Conservation (phyloP, 1,140 invertebrate species). For the Latrodectus geometricus region DNA sequence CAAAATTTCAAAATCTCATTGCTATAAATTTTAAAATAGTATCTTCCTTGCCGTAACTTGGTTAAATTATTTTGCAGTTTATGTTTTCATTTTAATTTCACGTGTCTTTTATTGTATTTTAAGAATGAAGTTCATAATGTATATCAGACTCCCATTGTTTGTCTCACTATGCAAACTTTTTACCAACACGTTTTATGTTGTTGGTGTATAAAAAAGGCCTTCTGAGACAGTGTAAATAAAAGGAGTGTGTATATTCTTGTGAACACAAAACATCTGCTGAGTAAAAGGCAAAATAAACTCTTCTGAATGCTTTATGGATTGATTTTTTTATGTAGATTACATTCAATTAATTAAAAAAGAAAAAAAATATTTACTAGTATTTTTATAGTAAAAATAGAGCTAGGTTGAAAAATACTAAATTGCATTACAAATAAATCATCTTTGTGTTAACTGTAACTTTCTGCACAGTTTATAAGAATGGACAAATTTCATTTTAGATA, state of each 20-base stretch:
- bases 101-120: slow-evolving; percentile 5
- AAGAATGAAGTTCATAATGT: slow-evolving; percentile 37
- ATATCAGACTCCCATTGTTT: slow-evolving; percentile 59
- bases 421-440: too few relatives aligned
- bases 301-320: slow-evolving; percentile 52
- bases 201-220: slow-evolving; percentile 34
- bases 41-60: neutral
- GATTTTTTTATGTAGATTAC: neutral
- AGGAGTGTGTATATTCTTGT: slow-evolving; percentile 55
- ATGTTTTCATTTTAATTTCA: slow-evolving; percentile 33
- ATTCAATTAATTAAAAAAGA: too few relatives aligned
- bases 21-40: neutral
- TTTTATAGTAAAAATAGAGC: too few relatives aligned
- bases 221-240: slow-evolving; percentile 54
- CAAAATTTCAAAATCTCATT: neutral
- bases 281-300: slow-evolving; percentile 61
- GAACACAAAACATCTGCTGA: slow-evolving; percentile 52
- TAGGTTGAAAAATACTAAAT: too few relatives aligned
- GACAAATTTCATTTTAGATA: too few relatives aligned
- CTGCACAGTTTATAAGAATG: too few relatives aligned
- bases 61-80: neutral
- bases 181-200: slow-evolving; percentile 53
- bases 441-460: too few relatives aligned
- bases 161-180: slow-evolving; percentile 45
- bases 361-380: too few relatives aligned